Conservation (phyloP, 2,797 vertebrate species). For the Sylvilagus floridanus region DNA sequence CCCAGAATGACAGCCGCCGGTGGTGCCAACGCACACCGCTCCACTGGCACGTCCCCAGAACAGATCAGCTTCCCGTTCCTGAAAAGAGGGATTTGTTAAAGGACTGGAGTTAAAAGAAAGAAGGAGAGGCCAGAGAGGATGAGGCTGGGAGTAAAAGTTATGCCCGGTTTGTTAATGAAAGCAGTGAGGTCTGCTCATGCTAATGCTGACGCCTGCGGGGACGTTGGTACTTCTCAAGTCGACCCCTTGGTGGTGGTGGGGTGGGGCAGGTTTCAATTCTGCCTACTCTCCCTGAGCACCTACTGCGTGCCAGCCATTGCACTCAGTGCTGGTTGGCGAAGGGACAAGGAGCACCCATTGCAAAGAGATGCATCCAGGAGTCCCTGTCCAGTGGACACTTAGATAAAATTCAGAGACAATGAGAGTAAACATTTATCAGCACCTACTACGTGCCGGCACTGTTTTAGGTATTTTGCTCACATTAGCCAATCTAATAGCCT, state of each 20-base stretch:
- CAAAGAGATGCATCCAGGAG: accelerated
- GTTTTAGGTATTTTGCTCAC: neutral
- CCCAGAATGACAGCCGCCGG: slow-evolving; percentile 88
- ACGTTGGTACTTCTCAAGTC: neutral
- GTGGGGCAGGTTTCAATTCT: neutral
- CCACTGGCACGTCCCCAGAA: slow-evolving; percentile 87
- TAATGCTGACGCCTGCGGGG: slow-evolving; percentile 49
- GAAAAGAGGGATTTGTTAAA: slow-evolving; percentile 90
- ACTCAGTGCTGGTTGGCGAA: neutral
- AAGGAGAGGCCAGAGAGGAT: slow-evolving; percentile 81
- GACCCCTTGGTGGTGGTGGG: neutral
- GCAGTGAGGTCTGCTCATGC: slow-evolving; percentile 76
- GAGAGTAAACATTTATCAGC: neutral
- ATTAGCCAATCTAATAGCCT: neutral
- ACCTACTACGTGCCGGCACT: neutral
- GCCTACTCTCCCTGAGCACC: neutral
- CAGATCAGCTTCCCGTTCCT: slow-evolving; percentile 87
- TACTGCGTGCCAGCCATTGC: neutral
- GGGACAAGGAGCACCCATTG: neutral
- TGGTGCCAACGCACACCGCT: slow-evolving; percentile 87
- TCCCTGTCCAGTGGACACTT: neutral
- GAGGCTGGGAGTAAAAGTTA: slow-evolving; percentile 83
- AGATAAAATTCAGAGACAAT: neutral
- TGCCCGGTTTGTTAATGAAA: slow-evolving; percentile 84
- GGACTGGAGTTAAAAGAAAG: slow-evolving; percentile 84